Evolutionary conservation across 2,797 vertebrate genomes (phyloP), one percentile per base, ranked within the genome.

Genomic region (Sitta carolinensis): DNA sequence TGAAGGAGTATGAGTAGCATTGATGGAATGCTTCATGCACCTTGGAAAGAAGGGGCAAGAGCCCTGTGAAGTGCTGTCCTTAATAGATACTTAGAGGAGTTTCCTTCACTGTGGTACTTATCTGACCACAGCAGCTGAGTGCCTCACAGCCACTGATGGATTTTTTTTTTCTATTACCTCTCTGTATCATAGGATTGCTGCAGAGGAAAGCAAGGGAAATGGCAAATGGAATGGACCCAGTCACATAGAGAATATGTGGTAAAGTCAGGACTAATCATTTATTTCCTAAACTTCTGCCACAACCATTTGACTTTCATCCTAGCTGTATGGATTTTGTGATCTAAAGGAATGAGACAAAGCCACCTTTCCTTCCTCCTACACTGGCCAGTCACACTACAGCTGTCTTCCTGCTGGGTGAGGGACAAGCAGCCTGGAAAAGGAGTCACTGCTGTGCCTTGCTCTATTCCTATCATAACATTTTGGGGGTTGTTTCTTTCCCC

Each of bases 71-170:
- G 85, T 86, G 93, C 85, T 93, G 91, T 93, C 94, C 90, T 96
- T 96, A 97, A 97, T 91, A 97, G 94, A 96, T 82, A 94, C 93
- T 96, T 96, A 95, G 74, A 87, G 90, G 95, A 94, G 88, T 92
- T 94, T 95, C 91, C 93, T 94, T 93, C 85, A 74, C 67, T 82
- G 84, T 79, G 67, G 77, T 96, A 96, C 95, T 96, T 97, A 94
- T 95, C 95, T 94, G 94, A 94, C 94, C 95, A 96, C 91, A 96
- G 93, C 95, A 97, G 91, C 83, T 36, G 2, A 97, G 80, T 81
- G 95, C 89, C 85, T 96, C 70, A 62, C 80, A 93, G 81, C 80
- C 78, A 73, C 77, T 93, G 90, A 95, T 85, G 57, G 85, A 51
- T 43, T 36, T 73, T 63, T 73, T 63, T 61, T 52, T 25, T 8